Base-by-base conservation (phyloP, 2,113 vertebrate genomes). In the Phalacrocorax aristotelis region DNA sequence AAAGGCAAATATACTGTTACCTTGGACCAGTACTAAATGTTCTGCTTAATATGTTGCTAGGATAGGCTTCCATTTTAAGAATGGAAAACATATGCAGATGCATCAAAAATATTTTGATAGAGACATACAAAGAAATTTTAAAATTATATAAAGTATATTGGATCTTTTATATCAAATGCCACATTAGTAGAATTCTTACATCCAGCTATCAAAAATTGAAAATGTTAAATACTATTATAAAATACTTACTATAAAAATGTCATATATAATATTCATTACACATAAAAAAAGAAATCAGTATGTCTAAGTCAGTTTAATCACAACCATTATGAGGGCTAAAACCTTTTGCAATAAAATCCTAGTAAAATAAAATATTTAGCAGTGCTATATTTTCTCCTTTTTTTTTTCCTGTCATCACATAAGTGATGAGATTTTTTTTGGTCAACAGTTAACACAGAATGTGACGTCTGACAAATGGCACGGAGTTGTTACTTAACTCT, bases 231-330 rank as follows among this genome's bases (percentile, higher is more conserved):
- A 93, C 94, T 93, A 7, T 98, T 97, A 97, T 97, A 97, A 98
- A 98, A 96, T 96, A 81, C 78, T 58, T 90, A 86, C 96, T 96
- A 90, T 98, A 96, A 98, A 98, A 97, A 72, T 97, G 96, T 97
- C 96, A 96, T 97, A 96, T 97, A 96, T 97, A 98, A 97, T 98
- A 98, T 98, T 98, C 97, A 98, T 98, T 98, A 97, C 87, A 96
- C 97, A 97, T 97, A 97, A 98, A 97, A 93, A 97, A 98, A 97
- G 97, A 97, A 97, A 98, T 98, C 96, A 96, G 96, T 97, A 96
- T 98, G 95, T 95, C 96, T 97, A 95, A 97, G 94, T 98, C 97
- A 96, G 85, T 97, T 97, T 97, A 97, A 97, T 98, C 91, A 65
- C 96, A 95, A 95, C 95, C 95, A 96, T 98, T 98, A 97, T 92